Base-by-base conservation (phyloP, 2,113 vertebrate genomes). In the Gavialis gangeticus region DNA sequence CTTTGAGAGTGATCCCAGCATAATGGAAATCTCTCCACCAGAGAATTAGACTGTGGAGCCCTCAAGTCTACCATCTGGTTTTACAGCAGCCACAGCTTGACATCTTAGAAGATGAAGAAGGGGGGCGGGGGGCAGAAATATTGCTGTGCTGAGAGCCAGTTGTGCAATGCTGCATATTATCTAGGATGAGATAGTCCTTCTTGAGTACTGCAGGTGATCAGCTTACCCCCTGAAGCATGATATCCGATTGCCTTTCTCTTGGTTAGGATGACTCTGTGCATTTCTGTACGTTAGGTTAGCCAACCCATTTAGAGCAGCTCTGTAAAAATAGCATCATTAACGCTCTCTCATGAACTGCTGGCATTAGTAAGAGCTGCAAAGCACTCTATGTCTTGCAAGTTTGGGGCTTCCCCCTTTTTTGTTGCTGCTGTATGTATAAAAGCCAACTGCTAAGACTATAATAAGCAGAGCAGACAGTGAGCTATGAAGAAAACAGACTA, bases 251-350 rank as follows among this genome's bases (percentile, higher is more conserved):
- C 62, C 57, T 76, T 82, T 84, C 76, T 79, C 27, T 37, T 13
- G 25, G 60, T 11, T 30, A 30, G 13, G 14, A 57, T 81, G 88
- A 73, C 24, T 37, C 30, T 85, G 2, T n/a, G 56, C 9, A 11
- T 71, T 91, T 82, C 82, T 84, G 69, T 77, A 34, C 28, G 4
- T 82, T 85, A 79, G 15, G n/a, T 34, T 59, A 66, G 10, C 58
- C n/a, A 62, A 60, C 0, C 1, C 18, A 34, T 64, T 27, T 64
- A 85, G 59, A 91, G 82, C 57, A 62, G 62, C n/a, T 77, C 55
- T 22, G 7, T 13, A 58, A 57, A n/a, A 77, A 17, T 30, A 34
- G 58, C 79, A 75, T 37, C 59, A 66, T 27, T 0, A 0, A 0
- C 0, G 76, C 9, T 56, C 69, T 66, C 25, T 62, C 79, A 85